Evolutionary conservation across 1,140 invertebrate species (phyloP).

Genomic region (Idris sp.): DNA sequence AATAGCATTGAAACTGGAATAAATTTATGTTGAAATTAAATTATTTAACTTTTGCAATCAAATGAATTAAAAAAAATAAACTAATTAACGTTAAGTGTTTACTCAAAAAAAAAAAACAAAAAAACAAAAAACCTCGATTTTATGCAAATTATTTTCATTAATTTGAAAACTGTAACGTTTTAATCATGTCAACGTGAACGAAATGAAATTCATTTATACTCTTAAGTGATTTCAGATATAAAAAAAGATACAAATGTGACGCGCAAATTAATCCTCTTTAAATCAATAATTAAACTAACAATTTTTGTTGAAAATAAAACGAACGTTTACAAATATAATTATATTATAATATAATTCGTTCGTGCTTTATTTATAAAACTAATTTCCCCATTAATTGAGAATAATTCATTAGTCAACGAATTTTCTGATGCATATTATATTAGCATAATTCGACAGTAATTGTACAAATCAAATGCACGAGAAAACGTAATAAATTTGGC

Average conservation of each 20-base stretch:
- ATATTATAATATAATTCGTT: not conserved
- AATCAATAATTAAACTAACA: constrained; percentile 7
- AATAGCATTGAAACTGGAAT: too few species aligned
- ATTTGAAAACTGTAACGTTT: too few species aligned
- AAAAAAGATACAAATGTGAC: not conserved
- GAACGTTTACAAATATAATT: constrained; percentile 1
- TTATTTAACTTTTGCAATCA: too few species aligned
- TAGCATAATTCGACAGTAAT: constrained; percentile 16
- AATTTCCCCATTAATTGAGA: constrained; percentile 3
- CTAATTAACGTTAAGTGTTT: too few species aligned
- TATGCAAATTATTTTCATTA: too few species aligned
- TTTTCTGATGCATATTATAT: constrained; percentile 14
- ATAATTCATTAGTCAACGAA: constrained; percentile 7
- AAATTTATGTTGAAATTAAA: too few species aligned
- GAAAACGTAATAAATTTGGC: constrained; percentile 1
- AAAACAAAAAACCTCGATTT: too few species aligned
- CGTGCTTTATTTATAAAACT: constrained; percentile 18
- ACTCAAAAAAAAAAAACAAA: too few species aligned
- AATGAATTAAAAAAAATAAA: too few species aligned
- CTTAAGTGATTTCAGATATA: not conserved
- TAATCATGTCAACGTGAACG: not conserved
- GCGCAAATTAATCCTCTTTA: not conserved
- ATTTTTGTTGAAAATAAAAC: constrained; percentile 4
- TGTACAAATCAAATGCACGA: constrained; percentile 11
- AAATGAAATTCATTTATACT: not conserved